Conservation (phyloP, 2,797 vertebrate species). For the Intellagama lesueurii region DNA sequence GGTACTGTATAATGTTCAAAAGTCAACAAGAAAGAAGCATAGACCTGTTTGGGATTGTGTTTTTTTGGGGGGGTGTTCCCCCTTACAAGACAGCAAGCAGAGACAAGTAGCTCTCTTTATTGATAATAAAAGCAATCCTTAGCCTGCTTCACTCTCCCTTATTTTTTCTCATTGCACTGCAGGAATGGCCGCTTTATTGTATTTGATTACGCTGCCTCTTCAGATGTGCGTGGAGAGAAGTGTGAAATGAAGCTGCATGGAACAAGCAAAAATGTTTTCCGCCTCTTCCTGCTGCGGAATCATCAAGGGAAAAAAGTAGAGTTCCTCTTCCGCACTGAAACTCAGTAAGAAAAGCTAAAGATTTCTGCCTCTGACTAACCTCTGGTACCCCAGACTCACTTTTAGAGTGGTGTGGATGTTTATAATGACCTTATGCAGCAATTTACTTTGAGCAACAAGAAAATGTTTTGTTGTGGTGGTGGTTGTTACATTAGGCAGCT, state of each 20-base stretch:
- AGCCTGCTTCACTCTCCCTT: constrained; percentile 4
- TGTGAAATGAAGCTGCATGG: constrained; percentile 91
- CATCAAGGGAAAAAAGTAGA: constrained; percentile 76
- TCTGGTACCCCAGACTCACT: too few species aligned
- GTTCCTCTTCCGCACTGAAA: constrained; percentile 90
- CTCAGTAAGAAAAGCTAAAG: constrained; percentile 84
- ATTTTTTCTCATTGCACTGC: constrained; percentile 46
- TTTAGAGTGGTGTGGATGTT: neutral
- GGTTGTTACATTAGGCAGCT: neutral
- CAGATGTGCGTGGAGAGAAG: constrained; percentile 88
- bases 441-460: neutral
- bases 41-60: neutral
- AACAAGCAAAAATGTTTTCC: constrained; percentile 91
- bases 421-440: neutral
- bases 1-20: too few species aligned
- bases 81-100: neutral
- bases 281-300: constrained; percentile 83
- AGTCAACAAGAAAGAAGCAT: too few species aligned
- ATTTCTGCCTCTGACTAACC: neutral
- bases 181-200: constrained; percentile 90
- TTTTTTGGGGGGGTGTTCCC: neutral
- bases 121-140: constrained; percentile 8
- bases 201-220: constrained; percentile 89
- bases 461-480: neutral
- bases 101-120: too few species aligned